phyloP scores from a whole-genome alignment of 2,888 invertebrate genomes.

The Tanytarsus gracilentus region DNA sequence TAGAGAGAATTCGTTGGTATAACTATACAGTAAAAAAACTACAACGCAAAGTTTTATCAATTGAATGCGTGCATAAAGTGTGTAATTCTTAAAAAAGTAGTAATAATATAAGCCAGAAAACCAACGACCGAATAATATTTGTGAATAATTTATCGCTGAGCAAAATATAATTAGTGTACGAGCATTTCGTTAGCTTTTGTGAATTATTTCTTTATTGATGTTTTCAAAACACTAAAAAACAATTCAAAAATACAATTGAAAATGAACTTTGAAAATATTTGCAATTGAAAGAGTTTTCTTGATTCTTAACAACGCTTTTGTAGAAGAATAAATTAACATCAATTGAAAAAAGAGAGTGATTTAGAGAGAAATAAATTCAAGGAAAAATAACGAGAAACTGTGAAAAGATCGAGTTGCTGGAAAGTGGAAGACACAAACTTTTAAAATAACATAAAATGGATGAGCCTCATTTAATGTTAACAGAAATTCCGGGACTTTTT shows the following conservation, averaged over 20 bases:
- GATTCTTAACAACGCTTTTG: not conserved
- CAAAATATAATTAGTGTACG: not conserved
- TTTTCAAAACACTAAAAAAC: not conserved
- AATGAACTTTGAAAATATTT: conserved; percentile 20
- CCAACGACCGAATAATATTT: conserved; percentile 20
- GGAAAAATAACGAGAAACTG: not conserved
- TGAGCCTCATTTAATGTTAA: conserved; percentile 35
- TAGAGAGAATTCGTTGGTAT: not conserved
- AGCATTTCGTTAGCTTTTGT: conserved; percentile 2
- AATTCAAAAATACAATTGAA: conserved; percentile 11
- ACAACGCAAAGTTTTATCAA: conserved; percentile 24
- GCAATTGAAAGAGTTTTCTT: conserved; percentile 23
- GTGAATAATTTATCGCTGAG: conserved; percentile 12
- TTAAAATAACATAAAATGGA: conserved; percentile 29
- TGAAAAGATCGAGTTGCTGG: not conserved
- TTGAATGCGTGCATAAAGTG: conserved; percentile 26
- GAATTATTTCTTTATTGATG: conserved; percentile 2
- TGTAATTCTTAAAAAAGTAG: conserved; percentile 10
- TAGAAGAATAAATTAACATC: conserved; percentile 21
- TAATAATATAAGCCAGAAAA: not conserved
- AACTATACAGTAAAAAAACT: not conserved
- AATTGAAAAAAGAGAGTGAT: conserved; percentile 13
- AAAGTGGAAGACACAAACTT: not conserved
- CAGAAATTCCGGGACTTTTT: conserved; percentile 39
- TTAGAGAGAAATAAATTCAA: conserved; percentile 13